Evolutionary conservation across 2,797 vertebrate species (phyloP).

Genomic region (Pygocentrus nattereri): DNA sequence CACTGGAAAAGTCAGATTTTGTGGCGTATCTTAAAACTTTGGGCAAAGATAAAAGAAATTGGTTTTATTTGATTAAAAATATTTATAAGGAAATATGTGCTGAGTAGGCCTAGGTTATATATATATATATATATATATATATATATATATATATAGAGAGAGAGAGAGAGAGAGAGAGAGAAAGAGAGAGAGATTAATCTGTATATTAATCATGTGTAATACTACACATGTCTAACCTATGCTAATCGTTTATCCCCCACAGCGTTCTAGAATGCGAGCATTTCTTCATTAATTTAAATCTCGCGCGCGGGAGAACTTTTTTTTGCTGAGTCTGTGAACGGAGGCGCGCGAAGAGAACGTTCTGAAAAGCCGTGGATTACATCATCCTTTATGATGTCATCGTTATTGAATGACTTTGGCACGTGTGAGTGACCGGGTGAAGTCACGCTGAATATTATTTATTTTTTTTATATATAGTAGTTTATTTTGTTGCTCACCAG

Average conservation of each 20-base stretch:
- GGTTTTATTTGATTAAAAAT: not conserved
- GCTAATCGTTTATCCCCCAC: not conserved
- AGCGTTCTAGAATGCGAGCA: not conserved
- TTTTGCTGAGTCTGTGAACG: constrained; percentile 57
- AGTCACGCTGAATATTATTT: constrained; percentile 47
- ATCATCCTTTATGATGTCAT: constrained; percentile 69
- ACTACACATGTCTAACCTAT: not conserved
- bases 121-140: too few relatives aligned
- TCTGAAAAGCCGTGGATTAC: constrained; percentile 60
- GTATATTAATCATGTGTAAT: too few relatives aligned
- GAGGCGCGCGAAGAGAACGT: constrained; percentile 32
- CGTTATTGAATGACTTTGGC: constrained; percentile 65
- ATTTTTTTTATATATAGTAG: not conserved
- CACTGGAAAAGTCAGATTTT: constrained; percentile 51
- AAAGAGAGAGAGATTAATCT: too few relatives aligned
- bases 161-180: too few relatives aligned
- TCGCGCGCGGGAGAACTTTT: constrained; percentile 42
- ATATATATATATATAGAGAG: too few relatives aligned
- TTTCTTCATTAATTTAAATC: not conserved
- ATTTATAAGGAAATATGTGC: not conserved
- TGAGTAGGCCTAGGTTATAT: too few relatives aligned
- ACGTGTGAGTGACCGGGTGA: constrained; percentile 55
- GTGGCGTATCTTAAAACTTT: constrained; percentile 16
- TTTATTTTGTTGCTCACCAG: constrained; percentile 44
- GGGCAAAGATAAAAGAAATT: not conserved